Evolutionary conservation across 2,113 vertebrate genomes (phyloP), one percentile per base, ranked within the genome.

Genomic region (Cinclus cinclus): DNA sequence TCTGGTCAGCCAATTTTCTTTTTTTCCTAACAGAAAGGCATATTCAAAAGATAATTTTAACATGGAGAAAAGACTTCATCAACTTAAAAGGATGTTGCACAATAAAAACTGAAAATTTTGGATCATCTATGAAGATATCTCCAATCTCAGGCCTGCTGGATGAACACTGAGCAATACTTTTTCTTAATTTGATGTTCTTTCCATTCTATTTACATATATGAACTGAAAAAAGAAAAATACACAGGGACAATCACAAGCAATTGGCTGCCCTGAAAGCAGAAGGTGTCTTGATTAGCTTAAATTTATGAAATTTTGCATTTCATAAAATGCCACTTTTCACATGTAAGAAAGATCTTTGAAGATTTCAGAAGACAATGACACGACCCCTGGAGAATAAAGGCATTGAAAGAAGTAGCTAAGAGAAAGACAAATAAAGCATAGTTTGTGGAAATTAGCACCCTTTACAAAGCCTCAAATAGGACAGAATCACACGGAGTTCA

Each of bases 331-430:
- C 31, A 80, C 62, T 94, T 95, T 92, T 95, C 87, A 96, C 96
- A 97, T 88, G 91, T 82, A 96, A 96, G 90, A 94, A 94, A 85
- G 73, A 92, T 86, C 53, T 94, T 95, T 90, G 86, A 90, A 93
- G 94, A 97, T 96, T 95, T 97, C 87, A 88, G 95, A 97, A 98
- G 95, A 97, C 94, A 95, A 91, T 96, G 94, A 88, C 62, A 13
- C n/a, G 81, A 86, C 94, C 95, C 83, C 83, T 59, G 53, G 96
- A 94, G 97, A 97, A 94, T 96, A 90, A 92, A 97, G 82, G 65
- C 83, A 95, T 60, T 96, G 97, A 94, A 89, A 83, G 91, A 96
- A 97, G 88, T 80, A 91, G 82, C 73, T 65, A 50, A 75, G 52
- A 94, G 73, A 94, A 78, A 95, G 81, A 94, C 92, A 97, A 97